Evolutionary conservation across 2,888 invertebrate genomes (phyloP), one percentile per base, ranked within the genome.

Genomic region (Venustoraphidia nigricollis): DNA sequence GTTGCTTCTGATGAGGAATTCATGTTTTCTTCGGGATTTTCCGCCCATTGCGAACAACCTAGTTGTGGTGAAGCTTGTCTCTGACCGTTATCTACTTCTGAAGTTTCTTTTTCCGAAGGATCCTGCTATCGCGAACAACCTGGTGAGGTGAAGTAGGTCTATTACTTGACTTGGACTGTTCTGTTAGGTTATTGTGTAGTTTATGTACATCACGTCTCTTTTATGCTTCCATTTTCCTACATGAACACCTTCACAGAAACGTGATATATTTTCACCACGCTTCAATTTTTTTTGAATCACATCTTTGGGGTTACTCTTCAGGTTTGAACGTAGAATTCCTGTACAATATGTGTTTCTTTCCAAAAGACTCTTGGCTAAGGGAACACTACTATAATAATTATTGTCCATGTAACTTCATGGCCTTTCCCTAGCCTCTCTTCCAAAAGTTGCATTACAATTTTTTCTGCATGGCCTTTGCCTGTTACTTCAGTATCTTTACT

Each of bases 351-450:
- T 57, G 14, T 54, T 48, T 34, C 44, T 37, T 34, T 44, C 35
- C 13, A 55, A 41, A 17, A 64, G 54, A 50, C 57, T 54, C 27
- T 54, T 52, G 40, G 61, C 60, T 44, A 63, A 53, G 38, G 44
- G 50, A 49, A 55, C 57, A 3, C 56, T 58, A 37, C 58, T 63
- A 44, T 60, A 62, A 42, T 55, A 62, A n/a, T n/a, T n/a, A 50
- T 59, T 60, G 42, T 61, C 60, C 58, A 64, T 60, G 41, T 59
- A 1, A 62, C 46, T 46, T 50, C 38, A 50, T 61, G 61, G 6
- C 61, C 61, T 41, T 44, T 48, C 41, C 58, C 55, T n/a, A 61
- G 47, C 52, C 48, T 58, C 27, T 56, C 57, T 51, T 60, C 56
- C 14, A 61, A 51, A 10, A 63, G 51, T 37, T 59, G 55, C 5